Conservation (phyloP, 2,888 invertebrate species). For the Dorcus hopei region DNA sequence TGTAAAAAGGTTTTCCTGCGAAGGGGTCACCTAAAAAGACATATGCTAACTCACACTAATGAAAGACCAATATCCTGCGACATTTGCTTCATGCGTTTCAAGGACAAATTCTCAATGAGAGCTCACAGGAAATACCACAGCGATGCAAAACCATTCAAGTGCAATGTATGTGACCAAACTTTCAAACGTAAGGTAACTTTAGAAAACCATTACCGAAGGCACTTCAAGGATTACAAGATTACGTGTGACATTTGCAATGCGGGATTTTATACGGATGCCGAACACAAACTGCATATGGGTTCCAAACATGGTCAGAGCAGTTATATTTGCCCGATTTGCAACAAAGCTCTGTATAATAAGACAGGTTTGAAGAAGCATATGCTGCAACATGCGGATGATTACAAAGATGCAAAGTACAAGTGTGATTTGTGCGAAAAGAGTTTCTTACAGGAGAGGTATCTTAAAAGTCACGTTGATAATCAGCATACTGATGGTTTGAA, state of each 20-base stretch:
- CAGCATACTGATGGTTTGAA: background rate
- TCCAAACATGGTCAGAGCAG: constrained; percentile 34
- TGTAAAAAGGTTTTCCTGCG: too few species aligned
- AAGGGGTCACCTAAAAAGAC: constrained; percentile 33
- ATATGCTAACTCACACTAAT: constrained; percentile 40
- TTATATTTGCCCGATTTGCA: constrained; percentile 51
- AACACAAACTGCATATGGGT: constrained; percentile 36
- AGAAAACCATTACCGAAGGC: constrained; percentile 57
- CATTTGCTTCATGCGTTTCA: constrained; percentile 41
- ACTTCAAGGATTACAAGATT: constrained; percentile 48
- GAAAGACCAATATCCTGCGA: constrained; percentile 39
- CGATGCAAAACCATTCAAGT: constrained; percentile 54
- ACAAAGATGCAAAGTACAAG: constrained; percentile 14
- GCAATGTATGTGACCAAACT: constrained; percentile 58
- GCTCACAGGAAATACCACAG: constrained; percentile 55
- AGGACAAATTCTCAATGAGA: constrained; percentile 40
- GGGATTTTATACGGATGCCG: constrained; percentile 37
- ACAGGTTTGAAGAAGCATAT: constrained; percentile 35
- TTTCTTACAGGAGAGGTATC: constrained; percentile 43
- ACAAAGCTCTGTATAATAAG: constrained; percentile 50
- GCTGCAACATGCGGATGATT: constrained; percentile 43
- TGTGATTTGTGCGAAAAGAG: constrained; percentile 45
- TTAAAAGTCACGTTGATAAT: constrained; percentile 32
- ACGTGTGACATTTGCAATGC: constrained; percentile 40
- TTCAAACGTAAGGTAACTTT: constrained; percentile 60